These are phyloP conservation scores for Andrena hattorfiana DNA, from an alignment of 2,888 invertebrate species.

Conservation along the genomic window DNA sequence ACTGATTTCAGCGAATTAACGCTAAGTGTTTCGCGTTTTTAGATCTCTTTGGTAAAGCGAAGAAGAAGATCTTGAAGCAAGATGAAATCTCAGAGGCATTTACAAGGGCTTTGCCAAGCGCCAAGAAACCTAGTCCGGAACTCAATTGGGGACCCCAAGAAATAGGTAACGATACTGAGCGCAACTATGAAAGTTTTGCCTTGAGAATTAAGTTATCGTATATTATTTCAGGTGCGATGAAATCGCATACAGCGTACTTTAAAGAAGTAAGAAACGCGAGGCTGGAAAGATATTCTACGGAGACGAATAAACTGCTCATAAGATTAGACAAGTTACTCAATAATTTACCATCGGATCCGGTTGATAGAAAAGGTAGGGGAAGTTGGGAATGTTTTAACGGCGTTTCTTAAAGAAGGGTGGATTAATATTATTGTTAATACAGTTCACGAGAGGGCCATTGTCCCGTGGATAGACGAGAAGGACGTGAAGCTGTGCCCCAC, in stretches of 20 bases:
- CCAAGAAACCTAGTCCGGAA: conserved; percentile 74
- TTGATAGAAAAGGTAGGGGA: conserved; percentile 89
- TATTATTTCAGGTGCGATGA: conserved; percentile 86
- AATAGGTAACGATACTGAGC: conserved; percentile 84
- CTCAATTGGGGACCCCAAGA: conserved; percentile 88
- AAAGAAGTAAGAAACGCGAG: conserved; percentile 89
- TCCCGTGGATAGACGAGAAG: conserved; percentile 97
- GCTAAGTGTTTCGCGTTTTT: conserved; percentile 56
- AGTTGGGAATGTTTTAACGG: no score
- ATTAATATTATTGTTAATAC: not conserved
- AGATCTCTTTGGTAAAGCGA: conserved; percentile 94
- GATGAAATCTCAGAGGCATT: conserved; percentile 86
- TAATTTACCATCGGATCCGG: conserved; percentile 91
- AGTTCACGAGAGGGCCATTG: conserved; percentile 88
- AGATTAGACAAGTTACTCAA: conserved; percentile 95
- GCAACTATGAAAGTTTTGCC: no score
- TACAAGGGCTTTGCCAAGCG: conserved; percentile 59
- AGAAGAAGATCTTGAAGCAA: conserved; percentile 93
- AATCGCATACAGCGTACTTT: conserved; percentile 91
- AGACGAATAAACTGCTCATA: conserved; percentile 98
- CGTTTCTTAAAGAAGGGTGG: not conserved
- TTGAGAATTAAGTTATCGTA: not conserved
- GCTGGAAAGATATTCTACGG: conserved; percentile 95
- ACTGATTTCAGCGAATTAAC: not conserved
- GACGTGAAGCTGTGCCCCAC: conserved; percentile 96